Percentiles rank a stretch among this genome's conserved stretches.
Evolutionary conservation across 2,888 invertebrate species (phyloP).

Genomic region (Gryllus longicercus): DNA sequence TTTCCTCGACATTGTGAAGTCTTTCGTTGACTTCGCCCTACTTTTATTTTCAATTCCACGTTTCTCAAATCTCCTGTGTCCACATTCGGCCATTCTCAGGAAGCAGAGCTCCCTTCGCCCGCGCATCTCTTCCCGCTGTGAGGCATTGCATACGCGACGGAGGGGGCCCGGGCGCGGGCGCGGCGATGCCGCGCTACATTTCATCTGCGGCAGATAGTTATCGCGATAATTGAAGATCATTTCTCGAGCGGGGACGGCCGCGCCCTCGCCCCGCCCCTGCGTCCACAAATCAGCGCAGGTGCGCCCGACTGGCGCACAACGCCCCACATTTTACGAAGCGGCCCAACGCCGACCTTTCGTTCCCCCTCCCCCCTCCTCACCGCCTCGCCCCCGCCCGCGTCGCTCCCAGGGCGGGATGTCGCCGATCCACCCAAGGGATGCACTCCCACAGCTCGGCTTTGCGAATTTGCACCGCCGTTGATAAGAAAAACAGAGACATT

Average conservation of each 20-base stretch:
- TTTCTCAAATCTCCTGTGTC: no score
- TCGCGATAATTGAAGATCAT: slow-evolving; percentile 10
- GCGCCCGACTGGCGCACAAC: not conserved
- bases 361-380: not conserved
- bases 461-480: no score
- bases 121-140: no score
- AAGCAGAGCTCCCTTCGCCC: no score
- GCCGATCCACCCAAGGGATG: not conserved
- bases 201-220: slow-evolving; percentile 10
- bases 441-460: no score
- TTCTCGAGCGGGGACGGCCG: not conserved
- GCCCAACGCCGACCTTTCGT: not conserved
- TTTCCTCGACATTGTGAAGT: no score
- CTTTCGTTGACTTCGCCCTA: no score
- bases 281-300: slow-evolving; percentile 20
- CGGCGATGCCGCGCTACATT: not conserved
- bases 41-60: no score
- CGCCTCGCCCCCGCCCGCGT: not conserved
- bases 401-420: not conserved
- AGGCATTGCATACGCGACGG: no score
- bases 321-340: slow-evolving; percentile 1
- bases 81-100: no score
- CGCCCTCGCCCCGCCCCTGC: not conserved
- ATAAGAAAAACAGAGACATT: no score
- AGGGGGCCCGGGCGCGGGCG: no score